phyloP scores from a whole-genome alignment of 2,797 vertebrate genomes.

The Alouatta caraya region DNA sequence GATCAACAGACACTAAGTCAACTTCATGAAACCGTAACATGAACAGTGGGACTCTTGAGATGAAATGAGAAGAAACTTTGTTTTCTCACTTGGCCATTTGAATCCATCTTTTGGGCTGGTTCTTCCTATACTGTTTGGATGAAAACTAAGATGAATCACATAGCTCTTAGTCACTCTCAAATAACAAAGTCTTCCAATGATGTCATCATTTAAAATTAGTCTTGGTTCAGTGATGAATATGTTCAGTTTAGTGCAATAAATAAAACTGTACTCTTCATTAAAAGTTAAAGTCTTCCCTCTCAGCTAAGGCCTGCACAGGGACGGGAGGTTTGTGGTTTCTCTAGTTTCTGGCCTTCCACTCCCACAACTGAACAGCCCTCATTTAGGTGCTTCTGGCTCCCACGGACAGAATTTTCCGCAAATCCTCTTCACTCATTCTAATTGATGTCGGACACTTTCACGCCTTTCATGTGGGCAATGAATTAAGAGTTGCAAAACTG shows the following conservation, averaged over 20 bases:
- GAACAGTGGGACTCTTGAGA: not conserved
- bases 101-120: not conserved
- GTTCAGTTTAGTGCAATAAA: not conserved
- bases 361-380: not conserved
- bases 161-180: not conserved
- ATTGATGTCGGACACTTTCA: no score
- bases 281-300: not conserved
- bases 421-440: not conserved
- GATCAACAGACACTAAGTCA: not conserved
- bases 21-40: not conserved
- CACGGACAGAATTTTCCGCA: not conserved
- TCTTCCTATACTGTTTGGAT: not conserved
- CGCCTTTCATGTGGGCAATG: not conserved
- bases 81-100: not conserved
- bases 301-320: not conserved
- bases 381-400: not conserved
- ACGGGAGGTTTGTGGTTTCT: not conserved
- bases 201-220: not conserved
- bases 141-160: not conserved
- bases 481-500: not conserved
- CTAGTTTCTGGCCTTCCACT: not conserved
- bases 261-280: slow-evolving; percentile 8
- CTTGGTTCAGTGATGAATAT: not conserved
- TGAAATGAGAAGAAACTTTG: not conserved
- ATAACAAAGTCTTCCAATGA: not conserved